These are phyloP conservation scores for Diceros bicornis DNA, from an alignment of 2,797 vertebrate genomes.

Conservation along the genomic window DNA sequence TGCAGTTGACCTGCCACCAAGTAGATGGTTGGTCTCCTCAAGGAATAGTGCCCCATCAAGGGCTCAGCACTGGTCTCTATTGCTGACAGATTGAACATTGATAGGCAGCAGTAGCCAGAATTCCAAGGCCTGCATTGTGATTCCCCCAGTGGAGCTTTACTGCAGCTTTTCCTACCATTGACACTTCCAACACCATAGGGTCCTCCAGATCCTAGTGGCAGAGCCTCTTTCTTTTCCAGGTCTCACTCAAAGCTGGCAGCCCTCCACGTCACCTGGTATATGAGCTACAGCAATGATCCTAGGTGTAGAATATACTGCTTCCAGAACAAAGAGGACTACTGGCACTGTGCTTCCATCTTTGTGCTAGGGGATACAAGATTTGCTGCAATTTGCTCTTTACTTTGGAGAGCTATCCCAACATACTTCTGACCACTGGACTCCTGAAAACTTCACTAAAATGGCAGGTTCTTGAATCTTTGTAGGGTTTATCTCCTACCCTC, in stretches of 20 bases:
- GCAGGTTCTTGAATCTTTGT: background rate
- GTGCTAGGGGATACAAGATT: background rate
- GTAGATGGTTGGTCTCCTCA: background rate
- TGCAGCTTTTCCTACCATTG: background rate
- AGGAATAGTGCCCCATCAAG: background rate
- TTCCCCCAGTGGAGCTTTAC: background rate
- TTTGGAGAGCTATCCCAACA: constrained; percentile 35
- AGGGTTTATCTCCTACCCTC: background rate
- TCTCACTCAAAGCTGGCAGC: background rate
- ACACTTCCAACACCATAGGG: background rate
- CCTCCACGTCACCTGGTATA: background rate
- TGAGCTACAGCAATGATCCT: background rate
- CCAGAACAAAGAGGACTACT: constrained; percentile 28
- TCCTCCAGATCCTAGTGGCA: background rate
- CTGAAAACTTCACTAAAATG: constrained; percentile 46
- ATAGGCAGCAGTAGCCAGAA: background rate
- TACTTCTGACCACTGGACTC: background rate
- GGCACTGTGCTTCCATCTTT: background rate
- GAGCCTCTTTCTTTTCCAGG: background rate
- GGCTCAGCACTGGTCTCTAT: background rate
- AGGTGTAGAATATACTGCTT: constrained; percentile 43
- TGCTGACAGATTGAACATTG: background rate
- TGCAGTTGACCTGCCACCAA: background rate
- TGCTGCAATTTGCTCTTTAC: background rate
- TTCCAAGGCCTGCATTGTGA: background rate